Base-by-base conservation (phyloP, 1,140 invertebrate genomes). In the Pachypeltis micranthus region DNA sequence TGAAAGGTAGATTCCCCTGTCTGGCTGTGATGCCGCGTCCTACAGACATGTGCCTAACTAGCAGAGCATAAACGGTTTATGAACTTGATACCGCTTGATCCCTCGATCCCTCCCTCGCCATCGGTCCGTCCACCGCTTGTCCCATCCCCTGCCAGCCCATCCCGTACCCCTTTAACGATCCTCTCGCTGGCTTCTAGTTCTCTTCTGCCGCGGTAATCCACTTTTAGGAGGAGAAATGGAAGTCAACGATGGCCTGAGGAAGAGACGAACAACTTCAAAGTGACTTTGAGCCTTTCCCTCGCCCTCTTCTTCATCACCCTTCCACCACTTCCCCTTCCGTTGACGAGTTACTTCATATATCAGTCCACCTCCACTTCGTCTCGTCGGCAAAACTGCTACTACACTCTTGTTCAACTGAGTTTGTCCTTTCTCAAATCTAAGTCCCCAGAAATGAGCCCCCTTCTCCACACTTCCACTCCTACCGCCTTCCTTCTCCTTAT, bases 21-120 rank as follows among this genome's bases (percentile, higher is more conserved):
- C n/a, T n/a, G n/a, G n/a, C n/a, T n/a, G n/a, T n/a, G n/a, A n/a
- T n/a, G n/a, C n/a, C n/a, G n/a, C n/a, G n/a, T n/a, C 47, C 4
- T 4, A 7, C 10, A 51, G 47, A 51, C 23, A 51, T 51, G 47
- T 51, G 47, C 47, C 47, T 51, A 51, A 51, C 47, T 51, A 4
- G 34, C 7, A 21, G 23, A 51, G 47, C 47, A 51, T 51, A 51
- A 51, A 51, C 47, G 47, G 47, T 51, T 51, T 51, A 51, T 51
- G 47, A 51, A 51, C 12, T 51, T 51, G 47, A 51, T 51, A 51
- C 47, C 47, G 47, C 47, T 51, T 51, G 47, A 51, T 51, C 47
- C 47, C 7, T n/a, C n/a, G n/a, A n/a, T n/a, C n/a, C n/a, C n/a
- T n/a, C n/a, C n/a, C n/a, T n/a, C n/a, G n/a, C n/a, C n/a, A n/a